phyloP scores from a whole-genome alignment of 2,888 invertebrate genomes.

The Minunthozetes semirufus region DNA sequence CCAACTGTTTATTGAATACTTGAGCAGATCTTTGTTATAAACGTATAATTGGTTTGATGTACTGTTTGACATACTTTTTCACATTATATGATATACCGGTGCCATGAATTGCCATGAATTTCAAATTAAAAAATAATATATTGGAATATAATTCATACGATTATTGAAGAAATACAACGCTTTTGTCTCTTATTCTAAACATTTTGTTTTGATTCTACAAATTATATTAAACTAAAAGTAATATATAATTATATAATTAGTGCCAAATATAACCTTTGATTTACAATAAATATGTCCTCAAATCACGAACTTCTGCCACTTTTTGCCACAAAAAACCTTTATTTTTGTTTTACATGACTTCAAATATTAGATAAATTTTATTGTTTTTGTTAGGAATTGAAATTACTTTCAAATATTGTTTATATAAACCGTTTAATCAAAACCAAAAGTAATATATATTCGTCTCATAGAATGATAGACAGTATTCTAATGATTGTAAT shows the following conservation, averaged over 20 bases:
- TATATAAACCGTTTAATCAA: conserved; percentile 10
- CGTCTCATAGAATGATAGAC: neutral
- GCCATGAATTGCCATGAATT: conserved; percentile 27
- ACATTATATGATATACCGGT: conserved; percentile 6
- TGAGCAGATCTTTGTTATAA: neutral
- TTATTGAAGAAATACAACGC: conserved; percentile 10
- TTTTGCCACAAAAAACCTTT: neutral
- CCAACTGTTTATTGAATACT: conserved; percentile 1
- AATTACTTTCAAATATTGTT: conserved; percentile 15
- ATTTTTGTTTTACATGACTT: neutral
- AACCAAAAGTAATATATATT: neutral
- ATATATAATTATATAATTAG: neutral
- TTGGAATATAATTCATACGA: neutral
- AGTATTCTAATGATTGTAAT: neutral
- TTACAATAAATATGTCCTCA: neutral
- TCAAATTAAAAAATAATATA: conserved; percentile 13
- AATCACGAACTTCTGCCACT: conserved; percentile 21
- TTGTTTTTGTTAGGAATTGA: conserved; percentile 8
- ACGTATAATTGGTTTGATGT: conserved; percentile 4
- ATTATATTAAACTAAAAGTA: conserved; percentile 1
- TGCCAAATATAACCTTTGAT: conserved; percentile 19
- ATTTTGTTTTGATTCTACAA: conserved; percentile 28
- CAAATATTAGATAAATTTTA: neutral
- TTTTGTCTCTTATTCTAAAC: conserved; percentile 4
- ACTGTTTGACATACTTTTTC: conserved; percentile 13